Percentiles rank a stretch among this genome's conserved stretches.
Evolutionary conservation across 2,797 vertebrate species (phyloP).

Genomic region (Fratercula arctica): DNA sequence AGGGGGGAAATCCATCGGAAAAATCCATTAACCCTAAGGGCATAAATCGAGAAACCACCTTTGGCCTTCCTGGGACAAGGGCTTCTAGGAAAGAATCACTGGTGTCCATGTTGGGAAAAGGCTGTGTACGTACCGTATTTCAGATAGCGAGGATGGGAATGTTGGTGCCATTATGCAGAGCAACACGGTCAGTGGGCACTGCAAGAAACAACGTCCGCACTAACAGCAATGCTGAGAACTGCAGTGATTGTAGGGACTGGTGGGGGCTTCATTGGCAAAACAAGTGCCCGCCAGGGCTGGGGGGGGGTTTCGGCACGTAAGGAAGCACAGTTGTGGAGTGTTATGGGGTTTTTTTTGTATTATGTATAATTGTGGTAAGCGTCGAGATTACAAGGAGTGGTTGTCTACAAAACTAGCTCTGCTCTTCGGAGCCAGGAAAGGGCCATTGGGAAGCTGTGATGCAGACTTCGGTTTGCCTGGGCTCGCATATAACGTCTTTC

Average conservation of each 20-base stretch:
- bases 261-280: not conserved
- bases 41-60: not conserved
- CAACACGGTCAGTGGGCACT: not conserved
- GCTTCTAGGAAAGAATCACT: not conserved
- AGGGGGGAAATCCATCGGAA: not conserved
- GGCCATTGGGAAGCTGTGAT: not conserved
- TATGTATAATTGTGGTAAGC: not conserved
- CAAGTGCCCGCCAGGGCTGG: not conserved
- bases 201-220: not conserved
- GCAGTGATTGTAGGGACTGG: not conserved
- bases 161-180: not conserved
- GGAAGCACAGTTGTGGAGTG: not conserved
- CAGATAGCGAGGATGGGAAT: not conserved
- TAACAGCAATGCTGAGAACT: not conserved
- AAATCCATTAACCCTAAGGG: not conserved
- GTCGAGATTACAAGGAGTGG: not conserved
- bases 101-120: not conserved
- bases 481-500: not conserved
- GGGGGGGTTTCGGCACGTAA: not conserved
- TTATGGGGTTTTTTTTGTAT: fast-evolving
- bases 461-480: not conserved
- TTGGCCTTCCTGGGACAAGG: not conserved
- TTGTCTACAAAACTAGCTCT: not conserved
- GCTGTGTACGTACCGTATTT: not conserved
- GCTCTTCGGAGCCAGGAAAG: not conserved